A percentile compares a stretch with the other conserved stretches of the same genome.
These are phyloP conservation scores for Physeter macrocephalus DNA, from an alignment of 2,113 vertebrate species.

Conservation along the genomic window DNA sequence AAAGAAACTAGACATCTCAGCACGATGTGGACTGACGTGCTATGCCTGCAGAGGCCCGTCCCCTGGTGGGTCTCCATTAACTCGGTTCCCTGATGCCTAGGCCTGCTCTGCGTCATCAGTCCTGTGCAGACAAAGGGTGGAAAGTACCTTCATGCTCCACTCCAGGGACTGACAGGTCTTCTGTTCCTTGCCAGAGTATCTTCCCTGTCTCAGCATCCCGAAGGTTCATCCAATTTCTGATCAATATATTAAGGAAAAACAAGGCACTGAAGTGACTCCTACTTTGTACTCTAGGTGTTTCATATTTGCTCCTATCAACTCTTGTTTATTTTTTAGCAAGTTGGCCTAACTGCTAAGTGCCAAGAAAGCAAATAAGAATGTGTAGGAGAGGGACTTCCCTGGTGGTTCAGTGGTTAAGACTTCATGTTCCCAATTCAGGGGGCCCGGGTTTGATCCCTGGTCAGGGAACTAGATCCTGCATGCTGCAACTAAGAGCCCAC, in stretches of 20 bases:
- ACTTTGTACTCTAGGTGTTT: background rate
- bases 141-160: constrained; percentile 97
- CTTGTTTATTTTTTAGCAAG: background rate
- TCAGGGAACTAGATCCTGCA: too few relatives aligned
- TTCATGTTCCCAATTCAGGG: too few relatives aligned
- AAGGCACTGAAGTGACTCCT: background rate
- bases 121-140: background rate
- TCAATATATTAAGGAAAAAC: constrained; percentile 78
- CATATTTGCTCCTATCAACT: background rate
- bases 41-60: background rate
- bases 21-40: accelerated
- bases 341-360: background rate
- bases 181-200: constrained; percentile 98
- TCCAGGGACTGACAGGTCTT: constrained; percentile 96
- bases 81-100: background rate
- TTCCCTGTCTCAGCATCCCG: constrained; percentile 98
- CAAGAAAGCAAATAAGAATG: background rate
- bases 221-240: constrained; percentile 99
- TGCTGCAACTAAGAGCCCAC: too few relatives aligned
- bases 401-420: too few relatives aligned
- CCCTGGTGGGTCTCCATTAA: background rate
- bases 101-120: background rate
- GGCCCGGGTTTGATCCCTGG: too few relatives aligned
- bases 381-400: background rate
- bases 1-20: background rate